Evolutionary conservation across 2,113 vertebrate species (phyloP), one percentile per base, ranked within the genome.

Genomic region (Gambusia affinis): DNA sequence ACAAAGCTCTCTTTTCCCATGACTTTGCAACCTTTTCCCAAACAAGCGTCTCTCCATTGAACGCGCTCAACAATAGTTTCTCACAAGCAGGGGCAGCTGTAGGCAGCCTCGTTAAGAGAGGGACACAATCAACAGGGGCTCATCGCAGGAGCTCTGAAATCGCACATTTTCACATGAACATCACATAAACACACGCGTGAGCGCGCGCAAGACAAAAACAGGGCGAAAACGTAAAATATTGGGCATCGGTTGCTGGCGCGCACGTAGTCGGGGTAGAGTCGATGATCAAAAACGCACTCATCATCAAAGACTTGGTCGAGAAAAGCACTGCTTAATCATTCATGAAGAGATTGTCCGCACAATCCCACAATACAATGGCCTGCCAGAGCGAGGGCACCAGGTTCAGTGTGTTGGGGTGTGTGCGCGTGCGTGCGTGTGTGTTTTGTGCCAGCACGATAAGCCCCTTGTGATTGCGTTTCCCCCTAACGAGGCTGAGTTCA

Each of bases 21-120:
- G 95, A 96, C 95, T 96, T 96, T 93, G 86, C 94, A 96, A 93
- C 94, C 95, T 95, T 95, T 96, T 95, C 92, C 94, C 93, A 94
- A 95, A 95, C 85, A 93, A 91, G 90, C 81, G 88, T 94, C 85
- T 90, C 93, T 93, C 90, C 93, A 87, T 88, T 94, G 92, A 90
- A 84, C 90, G 73, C 72, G 30, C 67, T 82, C 90, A 92, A 95
- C 95, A 95, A 94, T 96, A 91, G 94, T 93, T 95, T 95, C 93
- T 96, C 95, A 95, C 94, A 95, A 91, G 89, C 88, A 65, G 88
- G 86, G 82, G 80, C 89, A 92, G 91, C 93, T 94, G 89, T 83
- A 89, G 87, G 86, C 88, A 74, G 87, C 74, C 84, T 90, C 76
- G 88, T 89, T 92, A 87, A 73, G 83, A 77, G 75, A 60, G 72